Base-by-base conservation (phyloP, 2,888 invertebrate species). In the Leptodirus hochenwartii region DNA sequence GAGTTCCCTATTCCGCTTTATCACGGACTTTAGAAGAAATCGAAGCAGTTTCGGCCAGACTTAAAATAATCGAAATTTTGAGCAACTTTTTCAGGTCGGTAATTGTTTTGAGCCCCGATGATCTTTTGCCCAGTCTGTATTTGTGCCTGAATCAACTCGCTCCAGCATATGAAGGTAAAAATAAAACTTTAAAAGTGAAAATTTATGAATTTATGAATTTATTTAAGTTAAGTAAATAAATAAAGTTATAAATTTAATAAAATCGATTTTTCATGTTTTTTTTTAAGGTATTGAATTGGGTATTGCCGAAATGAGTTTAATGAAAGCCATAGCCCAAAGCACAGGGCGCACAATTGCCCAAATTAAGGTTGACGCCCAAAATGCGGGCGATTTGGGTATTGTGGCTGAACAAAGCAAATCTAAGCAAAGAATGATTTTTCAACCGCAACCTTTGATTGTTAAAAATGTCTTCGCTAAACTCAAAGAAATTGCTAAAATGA, bases 81-180 rank as follows among this genome's bases (percentile, higher is more conserved):
- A 70, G 81, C 44, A 96, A 96, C 55, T 95, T 79, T 53, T 77
- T 91, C 37, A 69, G 84, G 11, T 95, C 95, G 0, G 88, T 95
- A 9, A 79, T 91, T 15, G 68, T 73, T 4, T 58, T 91, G 24
- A 82, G 78, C 11, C 90, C 93, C 0, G 68, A 77, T n/a, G 95
- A 98, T 54, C 60, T 98, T 34, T 50, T 91, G 31, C 72, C 82
- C 1, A 85, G 87, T 42, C 69, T 98, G 11, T 96, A 98, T 54
- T 58, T 98, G 39, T 91, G 91, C 46, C 64, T 96, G n/a, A 98
- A 98, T 56, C 80, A 84, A 54, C 59, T 98, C 25, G 95, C 88
- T 1, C 96, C 98, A 0, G 87, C 93, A 0, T 95, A 93, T 51
- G 85, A 91, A 54, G 95, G 90, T 59, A 49, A 50, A 20, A 20